These are phyloP conservation scores for Zenarchopterus dispar DNA, from an alignment of 2,797 vertebrate genomes.

Conservation along the genomic window DNA sequence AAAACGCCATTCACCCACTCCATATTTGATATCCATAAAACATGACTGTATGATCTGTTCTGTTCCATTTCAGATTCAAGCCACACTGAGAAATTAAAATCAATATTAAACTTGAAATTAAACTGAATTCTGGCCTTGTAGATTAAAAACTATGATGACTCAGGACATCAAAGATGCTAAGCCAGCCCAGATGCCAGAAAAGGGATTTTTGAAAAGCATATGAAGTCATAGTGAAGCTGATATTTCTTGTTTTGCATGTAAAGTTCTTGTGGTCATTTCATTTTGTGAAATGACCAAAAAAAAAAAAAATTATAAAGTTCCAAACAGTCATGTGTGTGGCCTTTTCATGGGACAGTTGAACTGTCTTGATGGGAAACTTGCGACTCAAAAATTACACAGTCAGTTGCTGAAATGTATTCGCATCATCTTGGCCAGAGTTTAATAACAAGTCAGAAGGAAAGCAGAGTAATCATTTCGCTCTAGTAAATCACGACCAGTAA, in stretches of 20 bases:
- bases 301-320: not conserved
- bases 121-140: not conserved
- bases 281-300: too few relatives aligned
- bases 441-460: not conserved
- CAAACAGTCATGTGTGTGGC: conserved; percentile 35
- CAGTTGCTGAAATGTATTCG: not conserved
- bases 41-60: not conserved
- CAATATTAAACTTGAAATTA: not conserved
- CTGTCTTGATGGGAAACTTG: not conserved
- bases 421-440: not conserved
- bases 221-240: too few relatives aligned
- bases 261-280: too few relatives aligned
- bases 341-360: conserved; percentile 11
- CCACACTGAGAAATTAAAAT: not conserved
- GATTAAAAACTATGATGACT: too few relatives aligned
- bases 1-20: too few relatives aligned
- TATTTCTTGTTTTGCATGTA: too few relatives aligned
- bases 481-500: not conserved
- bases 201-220: too few relatives aligned
- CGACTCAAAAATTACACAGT: conserved; percentile 7
- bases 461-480: not conserved
- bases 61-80: not conserved
- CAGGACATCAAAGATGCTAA: too few relatives aligned
- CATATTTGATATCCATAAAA: not conserved
- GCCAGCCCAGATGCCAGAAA: too few relatives aligned